Conservation (phyloP, 2,113 vertebrate species). For the Chamaea fasciata region DNA sequence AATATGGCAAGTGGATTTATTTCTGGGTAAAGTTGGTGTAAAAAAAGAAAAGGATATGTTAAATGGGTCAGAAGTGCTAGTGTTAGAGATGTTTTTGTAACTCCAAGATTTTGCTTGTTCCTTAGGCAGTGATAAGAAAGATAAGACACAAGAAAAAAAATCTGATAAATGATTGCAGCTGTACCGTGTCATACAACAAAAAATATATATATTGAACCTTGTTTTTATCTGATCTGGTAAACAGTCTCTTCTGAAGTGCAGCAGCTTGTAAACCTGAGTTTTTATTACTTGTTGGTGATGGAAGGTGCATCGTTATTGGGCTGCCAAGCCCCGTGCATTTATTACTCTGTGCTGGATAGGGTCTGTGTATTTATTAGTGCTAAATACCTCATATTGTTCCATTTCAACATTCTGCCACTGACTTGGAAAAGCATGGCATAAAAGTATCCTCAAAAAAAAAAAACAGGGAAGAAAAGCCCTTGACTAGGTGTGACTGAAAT, state of each 20-base stretch:
- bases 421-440: neutral
- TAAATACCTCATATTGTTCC: neutral
- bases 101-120: neutral
- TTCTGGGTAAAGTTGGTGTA: neutral
- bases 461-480: neutral
- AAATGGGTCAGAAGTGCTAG: neutral
- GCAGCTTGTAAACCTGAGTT: neutral
- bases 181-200: neutral
- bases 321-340: neutral
- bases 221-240: conserved; percentile 12
- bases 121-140: neutral
- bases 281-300: neutral
- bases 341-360: neutral
- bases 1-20: neutral
- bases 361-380: neutral
- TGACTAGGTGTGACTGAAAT: neutral
- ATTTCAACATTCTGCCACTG: neutral
- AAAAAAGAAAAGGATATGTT: neutral
- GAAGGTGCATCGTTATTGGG: neutral
- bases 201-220: neutral
- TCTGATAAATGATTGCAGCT: neutral
- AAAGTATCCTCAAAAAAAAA: neutral
- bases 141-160: neutral
- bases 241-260: neutral
- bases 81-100: neutral